Evolutionary conservation across 1,140 invertebrate species (phyloP).

Genomic region (Sitodiplosis mosellana): DNA sequence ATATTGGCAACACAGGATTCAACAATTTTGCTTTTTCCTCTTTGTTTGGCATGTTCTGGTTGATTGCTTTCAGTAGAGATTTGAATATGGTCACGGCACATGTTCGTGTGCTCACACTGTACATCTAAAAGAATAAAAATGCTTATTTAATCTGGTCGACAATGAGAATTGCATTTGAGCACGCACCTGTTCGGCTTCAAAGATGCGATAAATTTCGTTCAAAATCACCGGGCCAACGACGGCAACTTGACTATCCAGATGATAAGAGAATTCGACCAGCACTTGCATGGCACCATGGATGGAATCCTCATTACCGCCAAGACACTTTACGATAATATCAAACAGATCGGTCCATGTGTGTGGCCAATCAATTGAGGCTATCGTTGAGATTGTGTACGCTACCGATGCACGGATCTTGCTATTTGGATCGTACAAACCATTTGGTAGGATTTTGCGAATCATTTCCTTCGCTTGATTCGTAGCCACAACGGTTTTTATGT

Average conservation of each 20-base stretch:
- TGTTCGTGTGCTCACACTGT: slow-evolving; percentile 17
- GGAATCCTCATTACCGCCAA: slow-evolving; percentile 34
- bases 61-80: slow-evolving; percentile 28
- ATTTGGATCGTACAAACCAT: slow-evolving; percentile 47
- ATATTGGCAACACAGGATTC: slow-evolving; percentile 46
- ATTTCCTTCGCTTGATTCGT: slow-evolving; percentile 36
- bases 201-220: slow-evolving; percentile 58
- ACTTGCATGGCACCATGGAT: slow-evolving; percentile 66
- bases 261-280: slow-evolving; percentile 50
- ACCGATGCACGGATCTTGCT: slow-evolving; percentile 52
- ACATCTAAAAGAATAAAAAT: slow-evolving; percentile 20
- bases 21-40: slow-evolving; percentile 47
- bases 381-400: slow-evolving; percentile 55
- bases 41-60: slow-evolving; percentile 37
- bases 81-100: slow-evolving; percentile 21
- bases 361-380: slow-evolving; percentile 65
- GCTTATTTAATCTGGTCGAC: background rate
- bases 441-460: slow-evolving; percentile 46
- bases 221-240: slow-evolving; percentile 55
- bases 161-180: background rate
- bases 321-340: slow-evolving; percentile 44
- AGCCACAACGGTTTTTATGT: slow-evolving; percentile 27
- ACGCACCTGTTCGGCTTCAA: slow-evolving; percentile 33
- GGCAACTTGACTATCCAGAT: slow-evolving; percentile 50
- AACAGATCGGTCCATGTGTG: slow-evolving; percentile 58